phyloP scores from a whole-genome alignment of 1,140 invertebrate species.

The Spodoptera litura region DNA sequence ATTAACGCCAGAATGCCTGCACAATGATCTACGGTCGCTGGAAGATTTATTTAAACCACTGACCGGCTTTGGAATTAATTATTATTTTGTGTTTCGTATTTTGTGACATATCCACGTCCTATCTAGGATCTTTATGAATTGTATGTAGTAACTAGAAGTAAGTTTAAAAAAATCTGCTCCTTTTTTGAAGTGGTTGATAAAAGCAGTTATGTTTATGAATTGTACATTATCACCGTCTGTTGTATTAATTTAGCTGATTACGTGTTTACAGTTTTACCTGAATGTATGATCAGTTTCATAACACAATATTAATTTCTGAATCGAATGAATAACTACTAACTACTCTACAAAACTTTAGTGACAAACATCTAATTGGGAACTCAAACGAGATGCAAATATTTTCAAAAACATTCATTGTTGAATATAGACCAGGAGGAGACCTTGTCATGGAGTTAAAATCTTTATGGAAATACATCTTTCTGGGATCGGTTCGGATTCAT shows the following conservation, averaged over 20 bases:
- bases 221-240: neutral
- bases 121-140: neutral
- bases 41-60: conserved; percentile 66
- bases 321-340: too few relatives aligned
- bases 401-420: conserved; percentile 57
- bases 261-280: conserved; percentile 9
- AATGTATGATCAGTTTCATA: too few relatives aligned
- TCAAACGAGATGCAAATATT: conserved; percentile 48
- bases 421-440: conserved; percentile 53
- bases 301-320: too few relatives aligned
- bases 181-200: too few relatives aligned
- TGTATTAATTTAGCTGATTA: neutral
- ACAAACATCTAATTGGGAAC: neutral
- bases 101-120: neutral
- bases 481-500: conserved; percentile 75
- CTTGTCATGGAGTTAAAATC: conserved; percentile 65
- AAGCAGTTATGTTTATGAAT: too few relatives aligned
- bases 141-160: too few relatives aligned
- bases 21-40: conserved; percentile 68
- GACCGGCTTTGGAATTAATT: conserved; percentile 40
- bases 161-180: too few relatives aligned
- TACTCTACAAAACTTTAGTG: neutral
- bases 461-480: conserved; percentile 74
- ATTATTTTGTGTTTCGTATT: conserved; percentile 26
- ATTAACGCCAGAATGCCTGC: conserved; percentile 74